These are phyloP conservation scores for Cerastis rubricosa DNA, from an alignment of 2,888 invertebrate species.

Conservation along the genomic window DNA sequence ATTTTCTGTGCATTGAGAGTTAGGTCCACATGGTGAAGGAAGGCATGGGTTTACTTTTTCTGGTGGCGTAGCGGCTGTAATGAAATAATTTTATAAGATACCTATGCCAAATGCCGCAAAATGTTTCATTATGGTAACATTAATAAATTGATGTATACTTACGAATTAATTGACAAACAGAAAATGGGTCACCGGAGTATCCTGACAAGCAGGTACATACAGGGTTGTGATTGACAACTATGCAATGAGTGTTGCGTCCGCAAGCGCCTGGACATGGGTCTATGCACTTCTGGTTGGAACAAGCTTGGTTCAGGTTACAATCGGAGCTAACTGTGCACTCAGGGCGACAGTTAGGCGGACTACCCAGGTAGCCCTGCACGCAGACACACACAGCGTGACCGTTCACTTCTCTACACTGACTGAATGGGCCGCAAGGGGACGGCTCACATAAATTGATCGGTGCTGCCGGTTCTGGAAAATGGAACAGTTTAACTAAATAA, in stretches of 20 bases:
- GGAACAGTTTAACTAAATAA: conserved; percentile 11
- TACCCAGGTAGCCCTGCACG: conserved; percentile 92
- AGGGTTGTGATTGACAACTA: conserved; percentile 92
- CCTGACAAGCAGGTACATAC: conserved; percentile 92
- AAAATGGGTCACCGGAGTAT: conserved; percentile 94
- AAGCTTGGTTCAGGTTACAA: conserved; percentile 93
- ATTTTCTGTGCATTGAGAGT: conserved; percentile 91
- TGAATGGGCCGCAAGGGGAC: conserved; percentile 93
- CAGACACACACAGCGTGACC: conserved; percentile 94
- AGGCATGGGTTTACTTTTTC: conserved; percentile 90
- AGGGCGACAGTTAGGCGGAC: conserved; percentile 94
- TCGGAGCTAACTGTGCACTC: conserved; percentile 95
- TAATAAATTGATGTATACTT: conserved; percentile 69
- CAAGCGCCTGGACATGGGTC: conserved; percentile 95
- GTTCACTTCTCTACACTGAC: conserved; percentile 93
- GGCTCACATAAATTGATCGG: conserved; percentile 82
- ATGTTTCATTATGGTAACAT: neutral
- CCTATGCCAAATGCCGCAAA: neutral
- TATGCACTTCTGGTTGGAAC: conserved; percentile 94
- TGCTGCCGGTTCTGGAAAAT: conserved; percentile 75
- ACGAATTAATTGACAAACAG: conserved; percentile 90
- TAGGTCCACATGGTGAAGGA: conserved; percentile 93
- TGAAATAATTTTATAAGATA: conserved; percentile 30
- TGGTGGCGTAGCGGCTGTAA: conserved; percentile 80
- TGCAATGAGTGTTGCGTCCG: conserved; percentile 91